Conservation (phyloP, 2,797 vertebrate species). For the Tapera naevia region DNA sequence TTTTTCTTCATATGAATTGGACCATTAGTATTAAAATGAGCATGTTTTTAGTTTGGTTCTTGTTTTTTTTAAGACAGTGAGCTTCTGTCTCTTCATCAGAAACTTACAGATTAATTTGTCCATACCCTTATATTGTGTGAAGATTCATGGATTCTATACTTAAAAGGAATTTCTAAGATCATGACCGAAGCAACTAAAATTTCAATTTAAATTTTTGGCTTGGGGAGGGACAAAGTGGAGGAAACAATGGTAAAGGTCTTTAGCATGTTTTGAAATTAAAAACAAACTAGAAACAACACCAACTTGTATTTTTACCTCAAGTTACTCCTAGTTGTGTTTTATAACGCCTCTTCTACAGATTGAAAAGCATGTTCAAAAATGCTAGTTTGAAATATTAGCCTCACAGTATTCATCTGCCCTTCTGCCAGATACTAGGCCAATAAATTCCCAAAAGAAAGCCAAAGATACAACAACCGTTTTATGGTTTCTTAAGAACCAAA, state of each 20-base stretch:
- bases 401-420: background rate
- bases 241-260: background rate
- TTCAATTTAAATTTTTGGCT: background rate
- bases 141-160: background rate
- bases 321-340: background rate
- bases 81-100: background rate
- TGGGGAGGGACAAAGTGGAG: background rate
- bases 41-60: too few relatives aligned
- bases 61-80: background rate
- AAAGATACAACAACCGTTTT: background rate
- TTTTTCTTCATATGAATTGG: background rate
- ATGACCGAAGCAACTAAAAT: background rate
- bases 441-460: background rate
- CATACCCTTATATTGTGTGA: background rate
- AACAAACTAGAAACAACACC: accelerated
- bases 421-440: background rate
- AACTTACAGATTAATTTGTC: background rate
- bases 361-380: background rate
- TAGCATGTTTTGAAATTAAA: background rate
- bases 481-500: background rate
- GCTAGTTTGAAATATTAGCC: background rate
- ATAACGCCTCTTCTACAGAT: background rate
- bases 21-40: background rate
- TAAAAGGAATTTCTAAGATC: background rate
- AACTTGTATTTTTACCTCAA: background rate